Percentiles rank a stretch among this genome's conserved stretches.
phyloP scores from a whole-genome alignment of 2,888 invertebrate species.

The Cephus pygmeus region DNA sequence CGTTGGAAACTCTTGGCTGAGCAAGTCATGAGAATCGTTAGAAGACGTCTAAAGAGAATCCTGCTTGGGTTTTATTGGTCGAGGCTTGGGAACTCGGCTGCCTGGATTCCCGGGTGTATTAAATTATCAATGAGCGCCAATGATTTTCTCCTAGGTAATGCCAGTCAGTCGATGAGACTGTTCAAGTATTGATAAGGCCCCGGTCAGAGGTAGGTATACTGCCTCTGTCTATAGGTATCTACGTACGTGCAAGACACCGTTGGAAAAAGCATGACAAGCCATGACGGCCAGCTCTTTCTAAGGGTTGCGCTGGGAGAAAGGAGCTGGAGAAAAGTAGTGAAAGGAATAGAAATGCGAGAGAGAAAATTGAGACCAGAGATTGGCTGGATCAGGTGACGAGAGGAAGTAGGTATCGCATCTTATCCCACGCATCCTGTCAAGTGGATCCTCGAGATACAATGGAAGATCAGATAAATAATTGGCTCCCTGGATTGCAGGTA shows the following conservation, averaged over 20 bases:
- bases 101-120: neutral
- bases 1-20: neutral
- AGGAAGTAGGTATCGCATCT: slow-evolving; percentile 63
- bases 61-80: neutral
- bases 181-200: neutral
- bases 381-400: slow-evolving; percentile 48
- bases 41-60: neutral
- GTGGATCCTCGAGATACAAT: slow-evolving; percentile 55
- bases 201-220: neutral
- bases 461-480: slow-evolving; percentile 64
- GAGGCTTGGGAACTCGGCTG: neutral
- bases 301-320: neutral
- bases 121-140: neutral
- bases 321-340: neutral
- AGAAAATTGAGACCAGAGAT: neutral
- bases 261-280: neutral
- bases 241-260: neutral
- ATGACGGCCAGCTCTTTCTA: neutral
- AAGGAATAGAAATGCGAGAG: neutral
- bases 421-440: slow-evolving; percentile 65
- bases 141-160: neutral
- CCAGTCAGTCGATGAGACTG: neutral
- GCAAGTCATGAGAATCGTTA: neutral
- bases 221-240: neutral
- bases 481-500: slow-evolving; percentile 62